Percentiles rank a stretch among this genome's conserved stretches.
These are phyloP conservation scores for Argyresthia goedartella DNA, from an alignment of 2,888 invertebrate genomes.

Conservation along the genomic window DNA sequence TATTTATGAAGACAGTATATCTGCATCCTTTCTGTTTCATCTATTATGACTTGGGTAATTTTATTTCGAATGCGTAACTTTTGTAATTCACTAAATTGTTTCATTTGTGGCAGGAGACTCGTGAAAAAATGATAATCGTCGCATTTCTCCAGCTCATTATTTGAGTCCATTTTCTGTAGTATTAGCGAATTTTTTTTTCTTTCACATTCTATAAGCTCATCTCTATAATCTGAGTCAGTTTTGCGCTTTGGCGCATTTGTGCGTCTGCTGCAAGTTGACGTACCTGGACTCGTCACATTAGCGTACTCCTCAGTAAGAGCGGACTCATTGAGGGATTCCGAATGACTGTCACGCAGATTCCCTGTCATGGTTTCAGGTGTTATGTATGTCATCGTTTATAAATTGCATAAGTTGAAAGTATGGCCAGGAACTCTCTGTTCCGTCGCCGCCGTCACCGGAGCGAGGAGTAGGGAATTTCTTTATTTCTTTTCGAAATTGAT, in stretches of 20 bases:
- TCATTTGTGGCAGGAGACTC: constrained; percentile 20
- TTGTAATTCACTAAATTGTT: constrained; percentile 20
- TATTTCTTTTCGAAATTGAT: constrained; percentile 16
- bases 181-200: too few species aligned
- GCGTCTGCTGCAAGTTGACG: too few species aligned
- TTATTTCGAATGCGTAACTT: constrained; percentile 20
- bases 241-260: too few species aligned
- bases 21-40: constrained; percentile 6
- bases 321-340: too few species aligned
- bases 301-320: too few species aligned
- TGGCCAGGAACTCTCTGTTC: constrained; percentile 14
- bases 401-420: constrained; percentile 17
- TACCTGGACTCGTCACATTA: too few species aligned
- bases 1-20: too few species aligned
- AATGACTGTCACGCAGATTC: too few species aligned
- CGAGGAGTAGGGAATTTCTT: constrained; percentile 13
- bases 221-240: too few species aligned
- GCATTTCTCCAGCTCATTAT: constrained; percentile 15
- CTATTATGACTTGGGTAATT: constrained; percentile 18
- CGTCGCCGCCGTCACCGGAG: constrained; percentile 16
- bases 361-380: too few species aligned
- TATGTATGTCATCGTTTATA: constrained; percentile 17
- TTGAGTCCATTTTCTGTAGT: too few species aligned
- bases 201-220: too few species aligned
- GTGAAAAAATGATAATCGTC: constrained; percentile 18